Evolutionary conservation across 1,140 invertebrate genomes (phyloP).

Genomic region (Cotesia vestalis): DNA sequence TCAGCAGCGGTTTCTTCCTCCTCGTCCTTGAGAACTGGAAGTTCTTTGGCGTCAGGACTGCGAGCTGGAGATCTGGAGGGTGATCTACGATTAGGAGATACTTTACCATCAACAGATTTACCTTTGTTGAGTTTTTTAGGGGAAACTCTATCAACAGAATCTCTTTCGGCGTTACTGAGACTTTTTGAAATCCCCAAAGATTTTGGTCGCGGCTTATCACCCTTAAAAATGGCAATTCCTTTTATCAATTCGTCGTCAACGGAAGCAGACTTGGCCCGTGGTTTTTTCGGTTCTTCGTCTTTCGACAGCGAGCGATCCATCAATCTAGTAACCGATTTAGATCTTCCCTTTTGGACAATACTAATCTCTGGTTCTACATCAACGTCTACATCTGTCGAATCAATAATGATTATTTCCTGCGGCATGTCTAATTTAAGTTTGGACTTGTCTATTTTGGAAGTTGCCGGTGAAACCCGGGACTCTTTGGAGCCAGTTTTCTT

Average conservation of each 20-base stretch:
- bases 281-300: constrained; percentile 53
- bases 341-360: constrained; percentile 63
- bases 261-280: constrained; percentile 58
- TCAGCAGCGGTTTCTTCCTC: constrained; percentile 10
- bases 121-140: constrained; percentile 51
- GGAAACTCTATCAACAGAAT: constrained; percentile 59
- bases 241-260: constrained; percentile 63
- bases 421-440: constrained; percentile 64
- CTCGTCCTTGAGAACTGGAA: constrained; percentile 21
- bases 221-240: constrained; percentile 40
- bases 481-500: constrained; percentile 60
- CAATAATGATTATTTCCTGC: constrained; percentile 64
- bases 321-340: constrained; percentile 59
- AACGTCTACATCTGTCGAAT: constrained; percentile 55
- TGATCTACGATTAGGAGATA: constrained; percentile 23
- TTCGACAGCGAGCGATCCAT: constrained; percentile 55
- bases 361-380: constrained; percentile 54
- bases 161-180: constrained; percentile 60
- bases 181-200: constrained; percentile 63
- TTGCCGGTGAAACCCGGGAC: constrained; percentile 51
- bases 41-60: constrained; percentile 20
- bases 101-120: constrained; percentile 44
- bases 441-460: constrained; percentile 60
- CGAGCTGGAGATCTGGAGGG: constrained; percentile 27
- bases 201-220: constrained; percentile 59